Conservation (phyloP, 2,888 invertebrate species). For the Hermaeophaga mercurialis region DNA sequence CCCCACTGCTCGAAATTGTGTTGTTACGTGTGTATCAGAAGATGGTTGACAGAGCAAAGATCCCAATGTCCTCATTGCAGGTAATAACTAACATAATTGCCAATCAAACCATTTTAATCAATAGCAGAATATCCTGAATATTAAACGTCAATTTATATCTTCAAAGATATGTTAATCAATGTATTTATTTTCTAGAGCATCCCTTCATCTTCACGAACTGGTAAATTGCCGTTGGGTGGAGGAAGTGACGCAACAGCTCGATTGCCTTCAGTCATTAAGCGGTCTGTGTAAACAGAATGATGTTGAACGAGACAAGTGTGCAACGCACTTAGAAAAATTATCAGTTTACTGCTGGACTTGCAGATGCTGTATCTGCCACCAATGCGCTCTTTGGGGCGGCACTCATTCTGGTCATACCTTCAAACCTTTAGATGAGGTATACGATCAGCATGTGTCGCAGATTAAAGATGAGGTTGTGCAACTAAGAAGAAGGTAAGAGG, state of each 20-base stretch:
- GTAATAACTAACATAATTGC: too few species aligned
- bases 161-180: too few species aligned
- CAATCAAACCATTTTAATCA: too few species aligned
- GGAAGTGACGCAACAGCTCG: constrained; percentile 91
- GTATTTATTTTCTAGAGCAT: constrained; percentile 68
- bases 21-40: constrained; percentile 87
- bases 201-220: constrained; percentile 86
- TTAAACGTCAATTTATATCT: too few species aligned
- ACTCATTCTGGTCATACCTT: constrained; percentile 91
- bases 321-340: constrained; percentile 83
- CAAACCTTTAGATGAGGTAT: constrained; percentile 89
- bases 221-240: constrained; percentile 97
- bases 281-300: constrained; percentile 46
- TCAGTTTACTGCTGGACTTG: constrained; percentile 94
- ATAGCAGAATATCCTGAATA: too few species aligned
- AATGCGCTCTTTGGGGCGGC: constrained; percentile 92
- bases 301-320: constrained; percentile 75
- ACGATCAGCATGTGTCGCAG: constrained; percentile 85
- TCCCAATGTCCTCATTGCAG: constrained; percentile 92
- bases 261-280: constrained; percentile 77
- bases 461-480: constrained; percentile 86
- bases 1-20: constrained; percentile 95
- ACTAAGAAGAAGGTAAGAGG: constrained; percentile 66
- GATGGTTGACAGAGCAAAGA: constrained; percentile 91
- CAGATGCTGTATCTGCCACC: constrained; percentile 88